phyloP scores from a whole-genome alignment of 1,140 invertebrate genomes.

The Hyphantria cunea region DNA sequence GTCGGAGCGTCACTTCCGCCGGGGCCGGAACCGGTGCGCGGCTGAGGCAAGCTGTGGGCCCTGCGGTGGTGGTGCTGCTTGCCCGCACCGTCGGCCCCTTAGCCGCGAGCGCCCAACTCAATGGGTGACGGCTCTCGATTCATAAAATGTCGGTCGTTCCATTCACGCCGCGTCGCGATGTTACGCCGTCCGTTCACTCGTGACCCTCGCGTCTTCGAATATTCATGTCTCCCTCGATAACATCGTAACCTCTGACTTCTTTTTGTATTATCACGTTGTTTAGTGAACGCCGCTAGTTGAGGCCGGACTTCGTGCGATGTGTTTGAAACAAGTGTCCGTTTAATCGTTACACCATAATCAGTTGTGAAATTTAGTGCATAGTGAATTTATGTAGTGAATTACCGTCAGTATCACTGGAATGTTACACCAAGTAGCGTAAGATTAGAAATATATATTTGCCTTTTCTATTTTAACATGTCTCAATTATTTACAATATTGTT shows the following conservation, averaged over 20 bases:
- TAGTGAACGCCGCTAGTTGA: slow-evolving; percentile 63
- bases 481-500: neutral
- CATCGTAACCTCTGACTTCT: slow-evolving; percentile 79
- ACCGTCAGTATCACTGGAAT: slow-evolving; percentile 65
- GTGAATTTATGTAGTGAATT: slow-evolving; percentile 68
- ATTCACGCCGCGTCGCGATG: slow-evolving; percentile 76
- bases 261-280: slow-evolving; percentile 78
- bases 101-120: slow-evolving; percentile 59
- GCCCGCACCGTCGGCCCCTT: slow-evolving; percentile 41
- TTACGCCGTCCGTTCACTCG: slow-evolving; percentile 75
- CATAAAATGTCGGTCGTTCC: slow-evolving; percentile 80
- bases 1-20: slow-evolving; percentile 75
- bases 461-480: slow-evolving; percentile 12
- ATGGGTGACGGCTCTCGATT: slow-evolving; percentile 78
- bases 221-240: slow-evolving; percentile 80
- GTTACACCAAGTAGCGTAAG: slow-evolving; percentile 67
- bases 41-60: slow-evolving; percentile 39
- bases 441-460: slow-evolving; percentile 54
- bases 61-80: slow-evolving; percentile 48
- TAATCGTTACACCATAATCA: slow-evolving; percentile 50
- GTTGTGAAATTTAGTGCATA: slow-evolving; percentile 73
- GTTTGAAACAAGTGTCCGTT: slow-evolving; percentile 64
- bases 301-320: slow-evolving; percentile 67
- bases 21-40: slow-evolving; percentile 61
- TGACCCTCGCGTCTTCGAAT: slow-evolving; percentile 80